Evolutionary conservation across 2,113 vertebrate species (phyloP), one percentile per base, ranked within the genome.

Genomic region (Taurulus bubalis): DNA sequence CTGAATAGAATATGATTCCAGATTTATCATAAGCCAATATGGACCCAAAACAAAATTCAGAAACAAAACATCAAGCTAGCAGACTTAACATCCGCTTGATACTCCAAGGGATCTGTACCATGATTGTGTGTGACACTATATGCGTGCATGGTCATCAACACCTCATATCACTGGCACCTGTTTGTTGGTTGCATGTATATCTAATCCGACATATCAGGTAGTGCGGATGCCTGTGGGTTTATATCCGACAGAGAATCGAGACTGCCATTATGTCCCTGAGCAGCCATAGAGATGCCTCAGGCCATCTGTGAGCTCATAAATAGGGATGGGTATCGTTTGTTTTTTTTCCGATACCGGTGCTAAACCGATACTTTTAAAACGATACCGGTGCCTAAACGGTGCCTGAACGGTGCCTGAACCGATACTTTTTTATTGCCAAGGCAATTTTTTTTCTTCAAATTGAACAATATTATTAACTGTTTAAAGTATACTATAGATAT

Each of bases 181-280:
- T 90, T 92, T 88, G 79, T 83, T 86, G 70, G 68, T 42, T 69
- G 83, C 75, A 63, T 89, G 89, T 85, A 82, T 72, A 42, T 83
- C 75, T 90, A 89, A 90, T 89, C 82, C 85, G 38, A 14, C 73
- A 75, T 84, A 91, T 92, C 86, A 91, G 89, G 83, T 91, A 88
- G 80, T 83, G 74, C 49, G 76, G 86, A 92, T 90, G 87, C 83
- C 85, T 63, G 66, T 80, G 73, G 80, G 84, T 83, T 91, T 80
- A 90, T 86, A 72, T 80, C 74, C 26, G 51, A 83, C 90, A 82
- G 86, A 91, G 87, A 91, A 83, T 30, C 53, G 90, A 89, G 66
- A 87, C 86, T 87, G 55, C 89, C 85, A 89, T 90, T 88, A 88
- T 90, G 86, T 90, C 86, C 87, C 89, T 82, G 71, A 89, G 80